Evolutionary conservation across 2,888 invertebrate genomes (phyloP), one percentile per base, ranked within the genome.

Genomic region (Oegoconia quadripuncta): DNA sequence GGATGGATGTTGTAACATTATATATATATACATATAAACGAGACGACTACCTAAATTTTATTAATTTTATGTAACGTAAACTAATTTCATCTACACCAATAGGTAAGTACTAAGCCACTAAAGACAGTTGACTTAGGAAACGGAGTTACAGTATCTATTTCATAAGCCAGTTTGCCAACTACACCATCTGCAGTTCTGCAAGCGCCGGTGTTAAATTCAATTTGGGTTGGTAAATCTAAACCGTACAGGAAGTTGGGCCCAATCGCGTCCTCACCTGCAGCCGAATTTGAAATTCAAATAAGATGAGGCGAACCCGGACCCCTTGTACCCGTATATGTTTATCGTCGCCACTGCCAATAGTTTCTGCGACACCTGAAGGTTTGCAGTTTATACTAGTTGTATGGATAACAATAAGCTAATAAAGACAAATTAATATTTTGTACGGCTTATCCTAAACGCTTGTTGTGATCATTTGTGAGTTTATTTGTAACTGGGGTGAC

Each of bases 271-370:
- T 74, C 82, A 84, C 81, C 82, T 82, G 77, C 69, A 70, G 56
- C 52, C 52, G 58, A 51, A 80, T 86, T 79, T 83, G 81, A 82
- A 83, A 71, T 84, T 86, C 80, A 83, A 80, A 83, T 83, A 61
- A 40, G 43, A 36, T 39, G 35, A 25, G 28, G 20, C 22, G 27
- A 34, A 11, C 29, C 28, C 25, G 25, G 26, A 22, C 29, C 33
- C 17, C 37, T 65, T 70, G 74, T 72, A 68, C 64, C 66, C 56
- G 64, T 56, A 63, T 63, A 56, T 74, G 73, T 76, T 77, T 76
- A 72, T 74, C 60, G 58, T 48, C 14, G 27, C 27, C 27, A 26
- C n/a, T 44, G 55, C 59, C 64, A 61, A 70, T 74, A 70, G 64
- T 59, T 62, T 52, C 53, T 45, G 47, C 39, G 41, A 39, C 44